Evolutionary conservation across 2,113 vertebrate genomes (phyloP).

Genomic region (Gallinago undulata): DNA sequence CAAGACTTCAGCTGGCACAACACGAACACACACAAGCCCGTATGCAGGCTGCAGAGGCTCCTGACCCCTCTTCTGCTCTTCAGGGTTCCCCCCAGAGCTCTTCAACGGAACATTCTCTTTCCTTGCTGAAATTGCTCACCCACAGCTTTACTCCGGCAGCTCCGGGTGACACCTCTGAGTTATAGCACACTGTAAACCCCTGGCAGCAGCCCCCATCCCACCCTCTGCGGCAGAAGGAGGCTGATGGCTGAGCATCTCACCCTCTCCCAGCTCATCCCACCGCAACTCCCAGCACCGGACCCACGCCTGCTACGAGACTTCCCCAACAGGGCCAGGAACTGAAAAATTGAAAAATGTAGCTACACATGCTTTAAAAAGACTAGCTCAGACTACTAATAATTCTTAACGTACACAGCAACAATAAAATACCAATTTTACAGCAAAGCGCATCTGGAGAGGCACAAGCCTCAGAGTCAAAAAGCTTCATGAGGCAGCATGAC

Average conservation of each 20-base stretch:
- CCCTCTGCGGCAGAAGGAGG: background rate
- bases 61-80: background rate
- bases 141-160: background rate
- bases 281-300: background rate
- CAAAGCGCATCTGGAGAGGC: background rate
- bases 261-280: background rate
- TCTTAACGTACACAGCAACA: background rate
- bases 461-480: background rate
- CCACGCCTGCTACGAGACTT: accelerated
- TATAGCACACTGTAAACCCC: background rate
- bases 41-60: background rate
- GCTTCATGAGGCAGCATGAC: background rate
- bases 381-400: background rate
- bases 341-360: background rate
- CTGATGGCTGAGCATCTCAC: background rate
- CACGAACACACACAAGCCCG: background rate
- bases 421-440: background rate
- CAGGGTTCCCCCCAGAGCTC: background rate
- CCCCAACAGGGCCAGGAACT: background rate
- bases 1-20: background rate
- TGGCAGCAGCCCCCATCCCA: background rate
- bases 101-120: background rate
- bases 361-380: background rate
- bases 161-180: background rate
- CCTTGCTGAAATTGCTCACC: background rate